Conservation (phyloP, 1,140 invertebrate genomes). For the Aphelinus certus region DNA sequence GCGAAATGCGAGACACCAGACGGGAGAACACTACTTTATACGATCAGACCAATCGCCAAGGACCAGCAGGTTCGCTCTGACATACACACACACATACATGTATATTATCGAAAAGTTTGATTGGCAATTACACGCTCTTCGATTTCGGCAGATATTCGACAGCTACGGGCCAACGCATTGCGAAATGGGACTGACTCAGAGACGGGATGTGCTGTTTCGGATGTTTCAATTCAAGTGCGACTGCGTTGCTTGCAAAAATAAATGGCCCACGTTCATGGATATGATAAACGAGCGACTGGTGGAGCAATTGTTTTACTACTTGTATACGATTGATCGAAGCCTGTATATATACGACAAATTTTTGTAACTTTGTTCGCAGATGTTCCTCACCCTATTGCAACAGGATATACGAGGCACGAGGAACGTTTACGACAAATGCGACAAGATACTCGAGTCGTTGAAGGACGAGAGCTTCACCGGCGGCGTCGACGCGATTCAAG, state of each 20-base stretch:
- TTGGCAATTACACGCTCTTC: too few relatives aligned
- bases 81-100: background rate
- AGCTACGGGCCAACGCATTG: conserved; percentile 25
- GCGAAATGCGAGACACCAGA: conserved; percentile 19
- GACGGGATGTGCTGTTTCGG: background rate
- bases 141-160: conserved; percentile 13
- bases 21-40: conserved; percentile 13
- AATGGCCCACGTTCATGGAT: conserved; percentile 25
- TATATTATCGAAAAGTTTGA: too few relatives aligned
- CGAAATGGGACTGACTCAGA: background rate
- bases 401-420: background rate
- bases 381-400: too few relatives aligned
- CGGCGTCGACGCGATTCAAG: background rate
- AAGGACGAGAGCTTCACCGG: background rate
- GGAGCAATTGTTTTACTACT: too few relatives aligned
- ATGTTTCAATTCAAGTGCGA: conserved; percentile 20
- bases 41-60: conserved; percentile 25
- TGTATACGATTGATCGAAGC: too few relatives aligned
- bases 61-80: conserved; percentile 20
- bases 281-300: background rate
- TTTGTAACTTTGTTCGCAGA: too few relatives aligned
- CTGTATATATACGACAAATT: too few relatives aligned
- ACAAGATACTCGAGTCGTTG: background rate
- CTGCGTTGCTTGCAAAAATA: conserved; percentile 25
- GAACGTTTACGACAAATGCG: conserved; percentile 1